These are phyloP conservation scores for Benitochromis conjunctus DNA, from an alignment of 2,113 vertebrate species.

Conservation along the genomic window DNA sequence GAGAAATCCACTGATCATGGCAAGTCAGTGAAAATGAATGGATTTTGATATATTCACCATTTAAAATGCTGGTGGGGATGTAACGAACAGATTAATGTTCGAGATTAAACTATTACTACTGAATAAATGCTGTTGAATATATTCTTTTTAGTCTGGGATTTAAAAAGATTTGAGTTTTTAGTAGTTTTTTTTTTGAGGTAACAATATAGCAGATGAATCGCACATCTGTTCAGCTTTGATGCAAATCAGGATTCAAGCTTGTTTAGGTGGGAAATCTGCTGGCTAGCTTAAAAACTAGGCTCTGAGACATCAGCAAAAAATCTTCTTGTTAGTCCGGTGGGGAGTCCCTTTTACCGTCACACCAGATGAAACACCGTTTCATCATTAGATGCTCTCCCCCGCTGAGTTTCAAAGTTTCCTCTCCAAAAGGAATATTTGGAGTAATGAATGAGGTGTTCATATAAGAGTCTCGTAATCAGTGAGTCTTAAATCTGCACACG, in stretches of 20 bases:
- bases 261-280: not conserved
- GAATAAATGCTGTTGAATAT: not conserved
- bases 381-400: not conserved
- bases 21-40: not conserved
- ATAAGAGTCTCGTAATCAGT: not conserved
- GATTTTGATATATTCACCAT: not conserved
- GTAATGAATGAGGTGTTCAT: not conserved
- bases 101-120: not conserved
- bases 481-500: not conserved
- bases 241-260: not conserved
- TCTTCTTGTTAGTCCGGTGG: not conserved
- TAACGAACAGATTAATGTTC: not conserved
- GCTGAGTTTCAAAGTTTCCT: not conserved
- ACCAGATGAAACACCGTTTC: conserved; percentile 19
- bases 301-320: not conserved
- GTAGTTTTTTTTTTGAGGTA: not conserved
- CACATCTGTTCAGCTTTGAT: not conserved
- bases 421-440: not conserved
- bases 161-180: not conserved
- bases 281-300: not conserved
- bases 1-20: not conserved
- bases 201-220: not conserved
- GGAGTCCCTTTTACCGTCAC: not conserved
- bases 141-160: not conserved
- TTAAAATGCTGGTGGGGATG: not conserved